Base-by-base conservation (phyloP, 2,888 invertebrate species). In the Fragum sueziense region DNA sequence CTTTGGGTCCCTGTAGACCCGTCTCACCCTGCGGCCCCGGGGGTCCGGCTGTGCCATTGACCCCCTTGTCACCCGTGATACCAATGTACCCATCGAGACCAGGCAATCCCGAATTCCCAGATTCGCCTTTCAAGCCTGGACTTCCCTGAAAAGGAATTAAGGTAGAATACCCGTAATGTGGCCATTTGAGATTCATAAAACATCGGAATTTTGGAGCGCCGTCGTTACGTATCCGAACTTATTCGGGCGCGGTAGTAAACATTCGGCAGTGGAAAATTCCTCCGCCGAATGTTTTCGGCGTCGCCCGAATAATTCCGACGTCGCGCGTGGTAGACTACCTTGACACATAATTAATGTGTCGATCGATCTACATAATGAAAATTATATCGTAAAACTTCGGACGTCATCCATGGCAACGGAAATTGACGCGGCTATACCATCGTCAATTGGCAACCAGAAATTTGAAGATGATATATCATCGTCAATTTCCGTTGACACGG, bases 71-170 rank as follows among this genome's bases (percentile, higher is more conserved):
- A 7, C 80, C 80, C 20, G 20, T 31, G 20, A 70, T 61, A 1
- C 80, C 80, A 0, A 31, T 54, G 6, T 41, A 14, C 3, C 80
- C 80, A 34, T 73, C 72, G n/a, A 67, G 9, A 22, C 80, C 80
- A 2, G 70, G 41, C 27, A 68, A 9, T 0, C 74, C 74, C 4
- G 29, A 6, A 22, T 47, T 57, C 14, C 74, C 74, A 7, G n/a
- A 7, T 9, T 67, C 67, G 41, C 74, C 74, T 34, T 67, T 72
- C n/a, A 47, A 9, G 17, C 65, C 65, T 3, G 22, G 41, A 3
- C 20, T 34, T 25, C 65, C 65, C 65, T 65, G 41, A 20, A n/a
- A n/a, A 22, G 4, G 34, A 22, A 61, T 4, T 17, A 34, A 61
- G 29, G 20, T 31, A 11, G 20, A 29, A 57, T 2, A 25, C 25